These are phyloP conservation scores for Drosophila lacertosa DNA, from an alignment of 1,140 invertebrate genomes.

Conservation along the genomic window DNA sequence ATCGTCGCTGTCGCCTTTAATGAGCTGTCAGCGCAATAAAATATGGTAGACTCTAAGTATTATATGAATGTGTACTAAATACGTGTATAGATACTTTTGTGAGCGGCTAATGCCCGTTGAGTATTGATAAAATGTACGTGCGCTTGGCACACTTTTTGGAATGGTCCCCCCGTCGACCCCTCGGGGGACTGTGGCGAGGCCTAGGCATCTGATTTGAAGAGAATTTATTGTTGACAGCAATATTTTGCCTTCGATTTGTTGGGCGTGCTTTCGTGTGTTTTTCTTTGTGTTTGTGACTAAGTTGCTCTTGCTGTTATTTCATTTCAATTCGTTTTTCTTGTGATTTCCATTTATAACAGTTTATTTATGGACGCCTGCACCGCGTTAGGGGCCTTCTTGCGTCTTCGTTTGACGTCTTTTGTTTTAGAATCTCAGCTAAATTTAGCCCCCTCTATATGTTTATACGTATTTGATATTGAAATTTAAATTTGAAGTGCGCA, in stretches of 20 bases:
- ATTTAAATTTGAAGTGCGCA: not conserved
- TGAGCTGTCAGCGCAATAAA: constrained; percentile 14
- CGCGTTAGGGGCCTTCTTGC: constrained; percentile 22
- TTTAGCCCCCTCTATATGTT: constrained; percentile 21
- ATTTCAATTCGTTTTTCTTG: constrained; percentile 3
- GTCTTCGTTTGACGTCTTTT: constrained; percentile 21
- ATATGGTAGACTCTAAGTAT: not conserved
- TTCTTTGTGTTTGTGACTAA: constrained; percentile 2
- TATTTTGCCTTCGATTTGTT: constrained; percentile 16
- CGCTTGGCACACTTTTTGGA: constrained; percentile 27
- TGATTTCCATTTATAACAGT: constrained; percentile 60
- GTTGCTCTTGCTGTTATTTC: constrained; percentile 17
- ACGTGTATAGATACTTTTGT: constrained; percentile 15
- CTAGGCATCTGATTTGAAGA: constrained; percentile 43
- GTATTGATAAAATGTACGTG: constrained; percentile 68
- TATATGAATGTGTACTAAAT: constrained; percentile 42
- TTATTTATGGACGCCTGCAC: constrained; percentile 62
- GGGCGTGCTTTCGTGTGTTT: not conserved
- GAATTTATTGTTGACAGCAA: constrained; percentile 62
- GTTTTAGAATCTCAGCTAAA: constrained; percentile 26
- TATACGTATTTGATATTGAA: constrained; percentile 3
- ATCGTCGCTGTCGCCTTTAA: constrained; percentile 9
- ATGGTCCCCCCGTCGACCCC: not conserved
- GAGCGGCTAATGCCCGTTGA: constrained; percentile 36
- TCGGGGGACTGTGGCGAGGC: not conserved